A percentile compares a stretch with the other conserved stretches of the same genome.
Evolutionary conservation across 2,797 vertebrate species (phyloP).

Genomic region (Diplodus sargus): DNA sequence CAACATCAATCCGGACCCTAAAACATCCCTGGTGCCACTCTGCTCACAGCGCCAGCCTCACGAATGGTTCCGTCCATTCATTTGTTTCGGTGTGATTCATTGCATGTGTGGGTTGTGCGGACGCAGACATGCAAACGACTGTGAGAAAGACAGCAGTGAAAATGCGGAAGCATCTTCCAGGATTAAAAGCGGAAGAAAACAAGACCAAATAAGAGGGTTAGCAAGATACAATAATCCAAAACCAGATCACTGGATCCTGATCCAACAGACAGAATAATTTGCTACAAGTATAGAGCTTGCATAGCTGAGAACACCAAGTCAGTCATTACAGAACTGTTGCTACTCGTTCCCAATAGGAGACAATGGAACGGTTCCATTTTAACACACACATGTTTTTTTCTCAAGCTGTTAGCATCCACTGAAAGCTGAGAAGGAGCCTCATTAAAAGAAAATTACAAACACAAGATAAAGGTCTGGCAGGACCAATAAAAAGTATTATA

Average conservation of each 20-base stretch:
- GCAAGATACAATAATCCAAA: slow-evolving; percentile 47
- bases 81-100: slow-evolving; percentile 22
- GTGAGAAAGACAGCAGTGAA: slow-evolving; percentile 31
- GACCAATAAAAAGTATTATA: slow-evolving; percentile 50
- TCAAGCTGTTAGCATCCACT: slow-evolving; percentile 30
- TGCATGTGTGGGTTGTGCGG: slow-evolving; percentile 15
- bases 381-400: slow-evolving; percentile 30
- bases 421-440: slow-evolving; percentile 40
- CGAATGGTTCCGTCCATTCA: neutral
- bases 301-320: slow-evolving; percentile 46
- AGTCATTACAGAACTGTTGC: slow-evolving; percentile 59
- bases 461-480: slow-evolving; percentile 33
- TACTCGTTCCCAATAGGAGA: slow-evolving; percentile 47
- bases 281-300: slow-evolving; percentile 39
- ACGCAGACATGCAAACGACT: slow-evolving; percentile 25
- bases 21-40: slow-evolving; percentile 32
- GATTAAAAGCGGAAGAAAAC: slow-evolving; percentile 28
- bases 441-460: slow-evolving; percentile 64
- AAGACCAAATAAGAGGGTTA: slow-evolving; percentile 58
- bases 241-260: slow-evolving; percentile 53
- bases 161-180: slow-evolving; percentile 25
- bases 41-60: slow-evolving; percentile 9
- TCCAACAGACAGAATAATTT: slow-evolving; percentile 60
- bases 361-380: slow-evolving; percentile 52
- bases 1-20: slow-evolving; percentile 15